Conservation (phyloP, 2,113 vertebrate species). For the Albula goreensis region DNA sequence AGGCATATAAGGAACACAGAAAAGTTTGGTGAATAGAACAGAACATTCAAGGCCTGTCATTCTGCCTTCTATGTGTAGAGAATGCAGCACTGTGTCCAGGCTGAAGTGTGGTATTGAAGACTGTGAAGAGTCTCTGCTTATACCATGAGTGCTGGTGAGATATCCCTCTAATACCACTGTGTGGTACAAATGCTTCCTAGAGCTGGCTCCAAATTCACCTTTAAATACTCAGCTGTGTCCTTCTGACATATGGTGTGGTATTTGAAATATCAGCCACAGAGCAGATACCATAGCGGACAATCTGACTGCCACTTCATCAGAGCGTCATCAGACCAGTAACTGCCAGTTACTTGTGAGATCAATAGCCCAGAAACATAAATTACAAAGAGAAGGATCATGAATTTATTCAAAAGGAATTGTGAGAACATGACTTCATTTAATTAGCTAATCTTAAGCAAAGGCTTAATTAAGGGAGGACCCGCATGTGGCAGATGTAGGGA, state of each 20-base stretch:
- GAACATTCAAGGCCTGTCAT: no score
- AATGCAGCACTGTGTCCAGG: no score
- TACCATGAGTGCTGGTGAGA: no score
- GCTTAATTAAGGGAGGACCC: constrained; percentile 50
- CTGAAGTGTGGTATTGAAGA: no score
- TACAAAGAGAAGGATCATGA: neutral
- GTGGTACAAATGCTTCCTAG: no score
- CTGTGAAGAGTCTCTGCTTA: no score
- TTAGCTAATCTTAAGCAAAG: constrained; percentile 21
- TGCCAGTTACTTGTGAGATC: neutral
- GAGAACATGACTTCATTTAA: constrained; percentile 15
- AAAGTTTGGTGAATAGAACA: no score
- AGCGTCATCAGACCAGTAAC: neutral
- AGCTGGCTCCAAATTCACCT: neutral
- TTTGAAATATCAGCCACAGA: neutral
- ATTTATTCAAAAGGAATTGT: constrained; percentile 25
- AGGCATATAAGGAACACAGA: no score
- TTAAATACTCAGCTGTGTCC: neutral
- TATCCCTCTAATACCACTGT: no score
- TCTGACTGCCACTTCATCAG: neutral
- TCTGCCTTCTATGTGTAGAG: no score
- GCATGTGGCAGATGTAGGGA: constrained; percentile 39
- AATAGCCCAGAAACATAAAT: constrained; percentile 18
- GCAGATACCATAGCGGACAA: neutral
- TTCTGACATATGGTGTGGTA: neutral